phyloP scores from a whole-genome alignment of 2,797 vertebrate species.

The Sternarchorhynchus goeldii region DNA sequence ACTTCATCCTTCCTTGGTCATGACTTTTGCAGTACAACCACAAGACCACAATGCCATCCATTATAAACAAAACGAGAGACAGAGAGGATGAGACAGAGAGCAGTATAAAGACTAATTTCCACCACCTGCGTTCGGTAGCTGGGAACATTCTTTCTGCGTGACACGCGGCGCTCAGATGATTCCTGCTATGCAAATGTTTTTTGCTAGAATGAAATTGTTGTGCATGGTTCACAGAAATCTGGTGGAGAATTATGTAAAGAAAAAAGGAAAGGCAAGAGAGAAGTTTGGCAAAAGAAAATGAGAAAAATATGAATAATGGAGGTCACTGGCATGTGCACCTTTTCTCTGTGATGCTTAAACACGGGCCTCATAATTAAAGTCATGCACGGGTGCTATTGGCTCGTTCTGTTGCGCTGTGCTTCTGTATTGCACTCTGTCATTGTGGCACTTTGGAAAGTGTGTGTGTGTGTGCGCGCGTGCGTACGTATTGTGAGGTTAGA shows the following conservation, averaged over 20 bases:
- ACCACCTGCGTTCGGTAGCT: constrained; percentile 62
- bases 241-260: constrained; percentile 56
- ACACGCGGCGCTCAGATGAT: constrained; percentile 53
- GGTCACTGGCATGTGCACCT: constrained; percentile 67
- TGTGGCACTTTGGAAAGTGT: constrained; percentile 75
- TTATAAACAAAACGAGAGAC: constrained; percentile 53
- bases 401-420: constrained; percentile 76
- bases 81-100: constrained; percentile 31
- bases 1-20: constrained; percentile 11
- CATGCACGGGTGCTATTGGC: constrained; percentile 81
- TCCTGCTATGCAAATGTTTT: constrained; percentile 68
- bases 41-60: constrained; percentile 51
- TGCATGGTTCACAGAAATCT: constrained; percentile 65
- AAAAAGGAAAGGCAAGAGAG: constrained; percentile 29
- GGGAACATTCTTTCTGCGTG: constrained; percentile 50
- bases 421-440: constrained; percentile 78
- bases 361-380: constrained; percentile 83
- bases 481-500: constrained; percentile 49
- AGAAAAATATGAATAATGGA: constrained; percentile 74
- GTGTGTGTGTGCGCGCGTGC: neutral
- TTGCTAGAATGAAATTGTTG: constrained; percentile 66
- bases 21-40: constrained; percentile 36
- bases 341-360: constrained; percentile 72
- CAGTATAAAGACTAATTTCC: constrained; percentile 57
- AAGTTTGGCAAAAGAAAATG: constrained; percentile 58